Evolutionary conservation across 2,888 invertebrate species (phyloP).

Genomic region (Spodoptera picta): DNA sequence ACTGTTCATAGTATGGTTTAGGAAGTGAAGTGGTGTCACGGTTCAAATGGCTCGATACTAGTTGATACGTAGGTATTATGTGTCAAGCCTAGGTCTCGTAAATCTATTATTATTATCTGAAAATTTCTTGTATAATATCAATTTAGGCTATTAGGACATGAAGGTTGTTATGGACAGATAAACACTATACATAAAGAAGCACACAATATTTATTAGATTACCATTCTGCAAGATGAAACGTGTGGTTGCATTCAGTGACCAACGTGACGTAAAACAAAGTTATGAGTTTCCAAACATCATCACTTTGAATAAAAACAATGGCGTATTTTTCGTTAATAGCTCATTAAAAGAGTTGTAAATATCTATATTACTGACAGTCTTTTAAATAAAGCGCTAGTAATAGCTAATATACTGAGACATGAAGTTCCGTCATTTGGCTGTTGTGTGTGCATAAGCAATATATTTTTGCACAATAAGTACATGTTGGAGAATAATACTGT

Average conservation of each 20-base stretch:
- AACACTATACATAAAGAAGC: conserved; percentile 8
- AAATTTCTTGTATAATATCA: conserved; percentile 40
- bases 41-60: conserved; percentile 27
- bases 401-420: conserved; percentile 23
- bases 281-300: conserved; percentile 30
- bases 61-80: conserved; percentile 1
- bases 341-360: conserved; percentile 45
- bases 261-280: conserved; percentile 11
- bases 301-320: conserved; percentile 41
- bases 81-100: conserved; percentile 16
- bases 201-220: not conserved
- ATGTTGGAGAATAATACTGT: no score
- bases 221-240: conserved; percentile 14
- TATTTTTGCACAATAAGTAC: not conserved
- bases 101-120: conserved; percentile 35
- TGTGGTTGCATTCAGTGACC: conserved; percentile 31
- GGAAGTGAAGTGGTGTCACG: conserved; percentile 13
- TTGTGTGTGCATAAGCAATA: conserved; percentile 17
- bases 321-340: conserved; percentile 39
- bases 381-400: conserved; percentile 27
- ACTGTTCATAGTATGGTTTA: conserved; percentile 9
- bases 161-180: conserved; percentile 14
- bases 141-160: conserved; percentile 29
- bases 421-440: conserved; percentile 16
- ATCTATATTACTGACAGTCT: conserved; percentile 30